Base-by-base conservation (phyloP, 2,797 vertebrate genomes). In the Pseudomugil tenellus region DNA sequence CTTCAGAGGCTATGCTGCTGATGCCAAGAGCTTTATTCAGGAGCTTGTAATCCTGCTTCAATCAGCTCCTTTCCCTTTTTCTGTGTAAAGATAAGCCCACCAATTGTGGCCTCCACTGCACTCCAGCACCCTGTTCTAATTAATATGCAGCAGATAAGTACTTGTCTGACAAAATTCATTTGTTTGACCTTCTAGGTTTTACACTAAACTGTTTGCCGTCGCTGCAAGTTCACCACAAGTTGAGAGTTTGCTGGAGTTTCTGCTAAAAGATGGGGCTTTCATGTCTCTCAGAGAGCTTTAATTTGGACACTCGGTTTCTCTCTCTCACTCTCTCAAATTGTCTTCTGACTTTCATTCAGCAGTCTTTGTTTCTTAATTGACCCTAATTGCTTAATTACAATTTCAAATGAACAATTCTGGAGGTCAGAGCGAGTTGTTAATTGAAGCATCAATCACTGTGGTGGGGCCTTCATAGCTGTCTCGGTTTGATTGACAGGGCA, bases 331-430 rank as follows among this genome's bases (percentile, higher is more conserved):
- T 75, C 81, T 81, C 80, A 92, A 92, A 93, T 92, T 90, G 92
- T 92, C 87, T 91, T 83, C 84, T 92, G 89, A 93, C 92, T 93
- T 94, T 93, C 92, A 91, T 92, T 92, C 81, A 10, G 70, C 80
- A 75, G 84, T 90, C 87, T 92, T 87, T 85, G 89, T 93, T 89
- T 92, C 91, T 89, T 94, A 94, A 94, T 94, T 94, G 91, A 77
- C 89, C 91, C 79, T 94, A 94, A 94, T 94, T 94, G 90, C 91
- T 92, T 92, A 90, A 94, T 94, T 93, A 93, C 90, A 92, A 93
- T 93, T 94, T 93, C 88, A 94, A 92, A 94, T 93, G 92, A 93
- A 93, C 92, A 94, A 93, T 93, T 92, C 88, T 93, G 86, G 90
- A 92, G 93, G 93, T 93, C 92, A 92, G 88, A 91, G 89, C 75